These are phyloP conservation scores for Selene dorsalis DNA, from an alignment of 2,797 vertebrate genomes.

Conservation along the genomic window DNA sequence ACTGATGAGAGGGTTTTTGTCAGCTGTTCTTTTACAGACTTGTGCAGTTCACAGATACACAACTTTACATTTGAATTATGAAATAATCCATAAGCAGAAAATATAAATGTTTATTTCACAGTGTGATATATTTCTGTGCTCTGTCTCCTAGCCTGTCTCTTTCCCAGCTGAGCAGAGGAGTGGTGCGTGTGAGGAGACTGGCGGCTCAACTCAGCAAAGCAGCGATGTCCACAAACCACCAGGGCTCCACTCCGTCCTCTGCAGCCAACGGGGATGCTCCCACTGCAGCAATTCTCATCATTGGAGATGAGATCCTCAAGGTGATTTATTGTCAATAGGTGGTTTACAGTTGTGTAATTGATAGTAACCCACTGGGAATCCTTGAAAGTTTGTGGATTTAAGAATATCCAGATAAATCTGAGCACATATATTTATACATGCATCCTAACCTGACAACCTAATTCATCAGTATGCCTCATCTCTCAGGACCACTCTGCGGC, in stretches of 20 bases:
- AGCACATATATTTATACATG: constrained; percentile 13
- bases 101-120: neutral
- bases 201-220: constrained; percentile 76
- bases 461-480: constrained; percentile 29
- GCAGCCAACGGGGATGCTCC: constrained; percentile 60
- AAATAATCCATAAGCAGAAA: neutral
- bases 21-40: neutral
- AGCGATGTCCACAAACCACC: constrained; percentile 76
- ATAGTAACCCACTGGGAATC: constrained; percentile 10
- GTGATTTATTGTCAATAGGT: constrained; percentile 70
- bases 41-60: constrained; percentile 5
- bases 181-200: constrained; percentile 77
- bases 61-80: neutral
- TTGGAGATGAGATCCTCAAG: constrained; percentile 98
- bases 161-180: constrained; percentile 76
- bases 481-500: neutral
- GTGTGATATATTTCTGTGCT: neutral
- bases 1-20: neutral
- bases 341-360: constrained; percentile 18
- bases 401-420: constrained; percentile 4
- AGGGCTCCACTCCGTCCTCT: constrained; percentile 47
- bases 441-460: neutral
- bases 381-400: constrained; percentile 28
- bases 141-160: constrained; percentile 59
- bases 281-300: constrained; percentile 94